phyloP scores from a whole-genome alignment of 2,888 invertebrate genomes.

The Balanococcus diminutus region DNA sequence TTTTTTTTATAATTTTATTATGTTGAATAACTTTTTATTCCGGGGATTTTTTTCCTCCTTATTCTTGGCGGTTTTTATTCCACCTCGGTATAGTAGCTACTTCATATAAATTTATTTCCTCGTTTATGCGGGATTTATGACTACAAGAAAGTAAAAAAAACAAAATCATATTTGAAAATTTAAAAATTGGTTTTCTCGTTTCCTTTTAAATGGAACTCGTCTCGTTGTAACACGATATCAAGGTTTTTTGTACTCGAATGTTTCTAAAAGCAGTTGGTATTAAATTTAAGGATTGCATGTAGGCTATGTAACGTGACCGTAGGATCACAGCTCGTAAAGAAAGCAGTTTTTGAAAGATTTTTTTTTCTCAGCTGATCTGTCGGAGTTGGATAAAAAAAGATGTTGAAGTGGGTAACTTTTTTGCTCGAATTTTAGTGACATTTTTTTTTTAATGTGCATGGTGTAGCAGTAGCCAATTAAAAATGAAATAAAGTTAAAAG shows the following conservation, averaged over 20 bases:
- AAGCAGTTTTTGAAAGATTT: neutral
- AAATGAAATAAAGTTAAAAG: neutral
- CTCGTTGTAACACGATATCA: neutral
- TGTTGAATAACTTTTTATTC: slow-evolving; percentile 43
- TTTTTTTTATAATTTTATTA: slow-evolving; percentile 43
- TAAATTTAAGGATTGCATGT: neutral
- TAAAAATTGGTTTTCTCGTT: slow-evolving; percentile 25
- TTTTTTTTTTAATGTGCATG: neutral
- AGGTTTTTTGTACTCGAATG: neutral
- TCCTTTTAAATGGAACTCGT: neutral
- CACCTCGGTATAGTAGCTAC: neutral
- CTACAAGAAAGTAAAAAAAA: neutral
- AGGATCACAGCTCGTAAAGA: neutral
- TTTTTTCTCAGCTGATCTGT: neutral
- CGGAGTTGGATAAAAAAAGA: neutral
- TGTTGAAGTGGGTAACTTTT: neutral
- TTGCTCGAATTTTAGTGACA: neutral
- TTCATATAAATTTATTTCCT: slow-evolving; percentile 43
- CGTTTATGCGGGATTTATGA: slow-evolving; percentile 37
- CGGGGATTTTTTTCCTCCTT: neutral
- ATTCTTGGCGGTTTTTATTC: neutral
- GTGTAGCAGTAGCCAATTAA: neutral
- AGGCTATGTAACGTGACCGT: neutral
- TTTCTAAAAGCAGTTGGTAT: neutral
- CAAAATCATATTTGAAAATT: slow-evolving; percentile 26